Evolutionary conservation across 2,888 invertebrate genomes (phyloP).

Genomic region (Clunio marinus): DNA sequence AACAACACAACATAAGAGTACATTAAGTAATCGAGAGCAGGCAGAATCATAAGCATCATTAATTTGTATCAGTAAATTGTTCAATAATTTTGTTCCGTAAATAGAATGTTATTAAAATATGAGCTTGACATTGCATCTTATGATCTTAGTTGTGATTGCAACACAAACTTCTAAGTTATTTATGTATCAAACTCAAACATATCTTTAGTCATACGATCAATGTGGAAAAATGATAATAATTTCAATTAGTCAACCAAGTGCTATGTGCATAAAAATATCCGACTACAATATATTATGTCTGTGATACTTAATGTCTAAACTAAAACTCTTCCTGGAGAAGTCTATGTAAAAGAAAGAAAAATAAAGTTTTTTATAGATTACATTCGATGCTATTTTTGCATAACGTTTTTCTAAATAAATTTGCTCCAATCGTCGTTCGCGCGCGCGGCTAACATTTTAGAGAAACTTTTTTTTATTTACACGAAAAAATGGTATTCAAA

Average conservation of each 20-base stretch:
- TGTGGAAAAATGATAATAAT: conserved; percentile 25
- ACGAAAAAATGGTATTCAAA: conserved; percentile 15
- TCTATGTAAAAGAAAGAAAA: conserved; percentile 13
- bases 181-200: not conserved
- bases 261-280: not conserved
- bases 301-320: conserved; percentile 1
- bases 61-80: not conserved
- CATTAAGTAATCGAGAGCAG: not conserved
- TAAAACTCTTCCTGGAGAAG: conserved; percentile 31
- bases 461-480: conserved; percentile 15
- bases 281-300: not conserved
- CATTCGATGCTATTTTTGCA: conserved; percentile 27
- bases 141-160: too few species aligned
- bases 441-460: not conserved
- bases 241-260: conserved; percentile 17
- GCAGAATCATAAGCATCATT: not conserved
- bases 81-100: too few species aligned
- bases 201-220: not conserved
- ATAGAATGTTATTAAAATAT: too few species aligned
- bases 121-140: too few species aligned
- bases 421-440: not conserved
- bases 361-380: conserved; percentile 26
- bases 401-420: conserved; percentile 22
- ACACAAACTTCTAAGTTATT: too few species aligned
- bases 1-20: not conserved